A percentile compares a stretch with the other conserved stretches of the same genome.
phyloP scores from a whole-genome alignment of 2,797 vertebrate species.

The Sternarchorhynchus goeldii region DNA sequence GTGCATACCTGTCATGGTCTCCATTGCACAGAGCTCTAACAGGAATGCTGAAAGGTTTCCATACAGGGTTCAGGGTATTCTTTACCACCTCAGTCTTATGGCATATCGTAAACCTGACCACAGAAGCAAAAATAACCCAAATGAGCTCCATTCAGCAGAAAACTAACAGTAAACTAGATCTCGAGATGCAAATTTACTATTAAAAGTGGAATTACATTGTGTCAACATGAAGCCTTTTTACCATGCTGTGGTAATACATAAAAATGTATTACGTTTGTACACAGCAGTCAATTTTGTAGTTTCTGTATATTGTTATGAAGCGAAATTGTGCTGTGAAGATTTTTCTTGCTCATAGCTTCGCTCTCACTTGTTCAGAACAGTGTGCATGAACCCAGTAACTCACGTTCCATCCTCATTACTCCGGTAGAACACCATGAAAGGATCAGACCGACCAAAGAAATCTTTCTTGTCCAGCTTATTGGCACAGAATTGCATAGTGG shows the following conservation, averaged over 20 bases:
- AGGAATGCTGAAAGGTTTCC: slow-evolving; percentile 90
- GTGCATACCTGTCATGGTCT: slow-evolving; percentile 85
- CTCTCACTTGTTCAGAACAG: neutral
- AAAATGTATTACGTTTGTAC: neutral
- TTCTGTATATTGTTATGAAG: neutral
- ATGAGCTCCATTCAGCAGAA: neutral
- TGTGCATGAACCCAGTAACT: slow-evolving; percentile 62
- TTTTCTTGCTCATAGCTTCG: neutral
- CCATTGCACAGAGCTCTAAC: slow-evolving; percentile 93
- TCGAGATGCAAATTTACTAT: no score
- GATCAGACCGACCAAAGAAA: slow-evolving; percentile 95
- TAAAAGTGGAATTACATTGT: no score
- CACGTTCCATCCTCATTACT: slow-evolving; percentile 96
- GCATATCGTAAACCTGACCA: slow-evolving; percentile 91
- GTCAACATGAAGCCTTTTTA: no score
- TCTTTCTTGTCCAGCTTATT: slow-evolving; percentile 97
- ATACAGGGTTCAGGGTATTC: slow-evolving; percentile 89
- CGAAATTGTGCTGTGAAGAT: neutral
- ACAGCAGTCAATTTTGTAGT: neutral
- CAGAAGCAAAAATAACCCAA: neutral
- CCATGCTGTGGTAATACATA: neutral
- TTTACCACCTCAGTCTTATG: slow-evolving; percentile 94
- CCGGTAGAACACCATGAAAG: slow-evolving; percentile 95
- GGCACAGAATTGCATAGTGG: slow-evolving; percentile 95
- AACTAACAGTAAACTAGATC: no score